Evolutionary conservation across 2,888 invertebrate species (phyloP), one percentile per base, ranked within the genome.

Genomic region (Hedychridium roseum): DNA sequence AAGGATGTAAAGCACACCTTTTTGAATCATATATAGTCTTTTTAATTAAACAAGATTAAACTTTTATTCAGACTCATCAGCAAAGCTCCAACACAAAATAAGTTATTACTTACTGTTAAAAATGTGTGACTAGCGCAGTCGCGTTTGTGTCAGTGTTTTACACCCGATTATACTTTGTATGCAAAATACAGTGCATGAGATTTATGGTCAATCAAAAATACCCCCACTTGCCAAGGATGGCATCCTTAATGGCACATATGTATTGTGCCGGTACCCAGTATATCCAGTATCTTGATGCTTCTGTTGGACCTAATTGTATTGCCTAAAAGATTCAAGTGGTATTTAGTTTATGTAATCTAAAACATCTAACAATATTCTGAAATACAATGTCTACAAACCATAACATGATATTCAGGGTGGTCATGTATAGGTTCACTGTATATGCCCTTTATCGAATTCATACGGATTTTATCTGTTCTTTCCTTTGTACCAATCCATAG

Each of bases 241-340:
- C 90, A 73, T 93, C 92, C 81, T 94, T 94, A 73, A 95, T 93
- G 63, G 94, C 92, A 73, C 92, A 90, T 42, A 93, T 86, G 76
- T 92, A 95, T 74, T 92, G 91, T 37, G 92, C 92, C 6, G 94
- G 95, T 34, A 95, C 93, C 94, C 94, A 95, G 80, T 95, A 95
- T 52, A 95, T 87, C 92, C 93, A 95, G 80, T 93, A 93, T 60
- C 92, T 82, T 20, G 94, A 94, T 2, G 93, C 93, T 80, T 94
- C 94, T 38, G 94, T 94, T 5, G 94, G 89, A 11, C 95, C 94
- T 61, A 94, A 81, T 80, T 95, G 94, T 51, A 95, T 84, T 45
- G 90, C 94, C 91, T 93, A 80, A 2, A 71, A 28, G 7, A 15
- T 17, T 11, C 14, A 21, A 36, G 55, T 27, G 15, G 17, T 16